Conservation (phyloP, 2,113 vertebrate genomes). For the Emydocephalus ijimae region DNA sequence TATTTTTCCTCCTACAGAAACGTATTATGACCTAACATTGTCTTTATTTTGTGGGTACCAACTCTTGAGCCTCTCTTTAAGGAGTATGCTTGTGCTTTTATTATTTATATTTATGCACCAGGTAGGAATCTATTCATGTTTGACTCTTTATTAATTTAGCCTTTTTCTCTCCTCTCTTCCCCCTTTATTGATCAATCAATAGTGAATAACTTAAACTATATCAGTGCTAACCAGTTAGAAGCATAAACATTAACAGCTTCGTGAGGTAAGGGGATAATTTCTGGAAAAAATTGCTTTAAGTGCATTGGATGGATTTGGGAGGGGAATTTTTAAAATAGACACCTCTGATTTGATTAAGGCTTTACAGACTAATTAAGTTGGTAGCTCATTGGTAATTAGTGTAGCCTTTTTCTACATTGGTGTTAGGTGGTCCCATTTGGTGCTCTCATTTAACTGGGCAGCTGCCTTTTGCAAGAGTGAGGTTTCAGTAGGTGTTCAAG, state of each 20-base stretch:
- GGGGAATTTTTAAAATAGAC: neutral
- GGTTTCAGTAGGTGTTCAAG: neutral
- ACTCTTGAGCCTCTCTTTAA: neutral
- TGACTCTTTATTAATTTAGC: neutral
- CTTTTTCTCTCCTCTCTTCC: neutral
- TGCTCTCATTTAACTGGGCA: neutral
- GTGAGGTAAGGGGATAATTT: neutral
- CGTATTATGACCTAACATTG: neutral
- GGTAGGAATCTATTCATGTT: neutral
- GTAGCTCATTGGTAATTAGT: neutral
- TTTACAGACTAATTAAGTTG: neutral
- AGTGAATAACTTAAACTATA: neutral
- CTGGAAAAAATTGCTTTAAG: neutral
- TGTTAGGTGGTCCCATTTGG: neutral
- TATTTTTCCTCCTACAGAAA: neutral
- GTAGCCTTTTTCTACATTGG: neutral
- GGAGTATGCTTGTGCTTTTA: neutral
- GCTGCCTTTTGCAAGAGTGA: neutral
- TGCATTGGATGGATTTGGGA: neutral
- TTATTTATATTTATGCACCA: neutral
- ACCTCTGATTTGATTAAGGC: neutral
- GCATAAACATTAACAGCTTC: neutral
- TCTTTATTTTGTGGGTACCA: neutral
- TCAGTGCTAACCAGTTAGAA: neutral
- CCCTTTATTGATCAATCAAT: neutral